A percentile compares a stretch with the other conserved stretches of the same genome.
Evolutionary conservation across 92 coral and sea anemone genomes (phyloP).

Genomic region (Umimayanthus kanabou): DNA sequence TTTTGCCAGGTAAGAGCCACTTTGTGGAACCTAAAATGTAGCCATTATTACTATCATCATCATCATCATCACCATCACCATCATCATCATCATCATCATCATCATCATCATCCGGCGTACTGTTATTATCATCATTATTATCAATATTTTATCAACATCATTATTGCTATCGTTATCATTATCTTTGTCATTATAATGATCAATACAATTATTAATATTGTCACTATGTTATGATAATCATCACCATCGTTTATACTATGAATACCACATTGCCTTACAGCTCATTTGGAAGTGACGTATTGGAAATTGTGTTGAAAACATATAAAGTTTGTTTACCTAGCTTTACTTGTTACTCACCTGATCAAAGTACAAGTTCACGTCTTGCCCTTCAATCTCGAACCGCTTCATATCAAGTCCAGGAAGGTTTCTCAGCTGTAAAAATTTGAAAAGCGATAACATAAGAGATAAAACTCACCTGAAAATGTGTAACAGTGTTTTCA

Average conservation of each 20-base stretch:
- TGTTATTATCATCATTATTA: too few relatives aligned
- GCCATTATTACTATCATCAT: too few relatives aligned
- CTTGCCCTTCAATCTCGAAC: slow-evolving; percentile 80
- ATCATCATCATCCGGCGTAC: too few relatives aligned
- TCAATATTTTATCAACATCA: not conserved
- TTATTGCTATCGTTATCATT: not conserved
- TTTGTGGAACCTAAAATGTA: too few relatives aligned
- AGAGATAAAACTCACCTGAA: not conserved
- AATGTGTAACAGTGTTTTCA: too few relatives aligned
- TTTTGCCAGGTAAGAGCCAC: too few relatives aligned
- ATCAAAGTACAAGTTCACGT: slow-evolving; percentile 82
- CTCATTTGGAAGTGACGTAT: not conserved
- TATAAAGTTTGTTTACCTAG: not conserved
- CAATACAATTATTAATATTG: not conserved
- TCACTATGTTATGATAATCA: not conserved
- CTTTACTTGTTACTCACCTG: slow-evolving; percentile 56
- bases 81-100: too few relatives aligned
- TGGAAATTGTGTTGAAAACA: not conserved
- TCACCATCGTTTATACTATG: not conserved
- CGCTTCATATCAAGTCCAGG: slow-evolving; percentile 60
- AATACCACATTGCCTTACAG: not conserved
- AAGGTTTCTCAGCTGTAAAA: slow-evolving; percentile 61
- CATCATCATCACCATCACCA: too few relatives aligned
- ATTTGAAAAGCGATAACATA: not conserved
- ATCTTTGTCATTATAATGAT: not conserved